These are phyloP conservation scores for Thinocorus orbignyianus DNA, from an alignment of 2,113 vertebrate species.

Conservation along the genomic window DNA sequence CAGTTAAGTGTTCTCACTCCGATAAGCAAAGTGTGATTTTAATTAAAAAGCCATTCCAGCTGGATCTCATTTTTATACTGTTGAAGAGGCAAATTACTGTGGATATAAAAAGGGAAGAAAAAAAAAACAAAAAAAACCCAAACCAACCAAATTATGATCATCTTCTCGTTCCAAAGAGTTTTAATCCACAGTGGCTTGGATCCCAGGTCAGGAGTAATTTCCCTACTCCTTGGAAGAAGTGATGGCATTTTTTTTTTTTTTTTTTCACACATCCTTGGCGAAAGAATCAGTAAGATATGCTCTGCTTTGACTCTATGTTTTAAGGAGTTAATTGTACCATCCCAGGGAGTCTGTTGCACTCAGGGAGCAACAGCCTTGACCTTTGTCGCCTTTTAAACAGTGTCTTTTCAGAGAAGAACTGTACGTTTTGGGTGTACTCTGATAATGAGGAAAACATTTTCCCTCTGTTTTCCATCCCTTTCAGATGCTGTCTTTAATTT, in stretches of 20 bases:
- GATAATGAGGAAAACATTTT: background rate
- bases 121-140: too few species aligned
- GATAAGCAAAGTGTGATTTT: conserved; percentile 45
- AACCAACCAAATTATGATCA: background rate
- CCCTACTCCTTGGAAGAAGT: background rate
- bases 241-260: background rate
- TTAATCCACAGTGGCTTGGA: background rate
- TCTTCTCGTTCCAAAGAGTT: background rate
- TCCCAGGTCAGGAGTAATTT: background rate
- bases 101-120: background rate
- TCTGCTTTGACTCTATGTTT: background rate
- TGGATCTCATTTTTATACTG: conserved; percentile 30
- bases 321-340: background rate
- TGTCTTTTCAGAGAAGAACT: background rate
- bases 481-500: background rate
- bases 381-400: background rate
- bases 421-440: background rate
- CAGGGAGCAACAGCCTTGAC: background rate
- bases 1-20: conserved; percentile 21
- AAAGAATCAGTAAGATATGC: background rate
- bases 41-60: conserved; percentile 57
- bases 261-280: background rate
- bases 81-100: conserved; percentile 7
- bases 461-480: background rate
- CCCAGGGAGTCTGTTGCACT: background rate